Percentiles rank a stretch among this genome's conserved stretches.
Evolutionary conservation across 2,797 vertebrate species (phyloP).

Genomic region (Scomberomorus guttatus): DNA sequence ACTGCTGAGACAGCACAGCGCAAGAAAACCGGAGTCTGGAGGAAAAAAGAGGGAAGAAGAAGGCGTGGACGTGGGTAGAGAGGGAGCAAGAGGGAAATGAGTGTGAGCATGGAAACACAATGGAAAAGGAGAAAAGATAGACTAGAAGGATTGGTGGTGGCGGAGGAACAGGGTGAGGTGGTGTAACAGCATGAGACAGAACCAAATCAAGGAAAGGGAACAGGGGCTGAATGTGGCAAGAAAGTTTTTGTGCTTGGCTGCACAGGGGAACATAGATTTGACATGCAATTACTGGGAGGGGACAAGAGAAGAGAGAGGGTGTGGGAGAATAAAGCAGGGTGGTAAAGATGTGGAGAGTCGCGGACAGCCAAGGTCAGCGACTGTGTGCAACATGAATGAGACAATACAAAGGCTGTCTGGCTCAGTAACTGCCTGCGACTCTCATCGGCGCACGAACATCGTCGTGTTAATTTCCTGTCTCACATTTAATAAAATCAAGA

Average conservation of each 20-base stretch:
- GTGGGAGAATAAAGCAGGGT: slow-evolving; percentile 40
- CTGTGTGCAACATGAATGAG: slow-evolving; percentile 50
- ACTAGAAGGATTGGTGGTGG: background rate
- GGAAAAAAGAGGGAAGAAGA: slow-evolving; percentile 14
- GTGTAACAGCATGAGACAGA: slow-evolving; percentile 19
- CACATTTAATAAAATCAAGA: background rate
- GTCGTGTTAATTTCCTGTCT: slow-evolving; percentile 2
- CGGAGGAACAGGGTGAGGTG: background rate
- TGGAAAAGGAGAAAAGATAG: slow-evolving; percentile 3
- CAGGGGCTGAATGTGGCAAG: slow-evolving; percentile 43
- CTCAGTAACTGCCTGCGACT: slow-evolving; percentile 15
- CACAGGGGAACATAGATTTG: slow-evolving; percentile 78
- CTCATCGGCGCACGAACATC: background rate
- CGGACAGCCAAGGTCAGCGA: slow-evolving; percentile 74
- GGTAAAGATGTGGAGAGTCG: slow-evolving; percentile 50
- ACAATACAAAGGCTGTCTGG: slow-evolving; percentile 57
- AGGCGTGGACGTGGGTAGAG: slow-evolving; percentile 18
- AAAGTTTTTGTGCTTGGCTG: slow-evolving; percentile 73
- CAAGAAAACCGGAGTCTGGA: slow-evolving; percentile 37
- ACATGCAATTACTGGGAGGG: slow-evolving; percentile 81
- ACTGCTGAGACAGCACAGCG: slow-evolving; percentile 76
- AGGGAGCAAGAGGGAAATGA: slow-evolving; percentile 16
- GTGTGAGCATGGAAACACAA: slow-evolving; percentile 20
- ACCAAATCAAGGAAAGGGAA: slow-evolving; percentile 31
- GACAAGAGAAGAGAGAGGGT: slow-evolving; percentile 48